phyloP scores from a whole-genome alignment of 2,888 invertebrate genomes.

The Epinotia nisella region DNA sequence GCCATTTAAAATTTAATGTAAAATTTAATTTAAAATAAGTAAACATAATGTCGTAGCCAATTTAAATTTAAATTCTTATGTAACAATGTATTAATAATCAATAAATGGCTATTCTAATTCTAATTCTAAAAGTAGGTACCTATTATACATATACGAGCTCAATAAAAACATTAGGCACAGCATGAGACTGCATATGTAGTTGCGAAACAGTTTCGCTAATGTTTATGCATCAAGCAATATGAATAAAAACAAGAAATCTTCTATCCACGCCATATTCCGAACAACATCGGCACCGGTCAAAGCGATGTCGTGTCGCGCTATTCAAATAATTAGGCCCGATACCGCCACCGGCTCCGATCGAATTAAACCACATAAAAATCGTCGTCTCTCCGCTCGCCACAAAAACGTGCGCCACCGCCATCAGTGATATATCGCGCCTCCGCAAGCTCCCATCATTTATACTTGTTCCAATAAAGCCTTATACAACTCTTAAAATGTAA shows the following conservation, averaged over 20 bases:
- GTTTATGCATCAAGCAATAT: constrained; percentile 36
- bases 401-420: constrained; percentile 67
- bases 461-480: constrained; percentile 65
- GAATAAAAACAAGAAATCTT: constrained; percentile 37
- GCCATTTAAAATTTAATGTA: too few relatives aligned
- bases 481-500: constrained; percentile 54
- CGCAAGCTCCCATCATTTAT: constrained; percentile 59
- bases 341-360: constrained; percentile 70
- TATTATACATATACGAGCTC: neutral
- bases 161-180: constrained; percentile 10
- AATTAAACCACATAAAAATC: constrained; percentile 80
- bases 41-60: too few relatives aligned
- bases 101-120: too few relatives aligned
- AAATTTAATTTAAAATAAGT: too few relatives aligned
- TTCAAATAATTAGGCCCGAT: constrained; percentile 82
- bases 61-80: too few relatives aligned
- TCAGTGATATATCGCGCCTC: constrained; percentile 64
- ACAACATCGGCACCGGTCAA: constrained; percentile 72
- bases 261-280: constrained; percentile 57
- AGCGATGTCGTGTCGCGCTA: constrained; percentile 74
- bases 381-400: constrained; percentile 59
- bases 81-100: too few relatives aligned
- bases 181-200: constrained; percentile 10
- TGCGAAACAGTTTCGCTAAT: constrained; percentile 13
- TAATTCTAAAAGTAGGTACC: neutral